Percentiles rank a stretch among this genome's conserved stretches.
Evolutionary conservation across 2,888 invertebrate genomes (phyloP).

Genomic region (Bugula neritina): DNA sequence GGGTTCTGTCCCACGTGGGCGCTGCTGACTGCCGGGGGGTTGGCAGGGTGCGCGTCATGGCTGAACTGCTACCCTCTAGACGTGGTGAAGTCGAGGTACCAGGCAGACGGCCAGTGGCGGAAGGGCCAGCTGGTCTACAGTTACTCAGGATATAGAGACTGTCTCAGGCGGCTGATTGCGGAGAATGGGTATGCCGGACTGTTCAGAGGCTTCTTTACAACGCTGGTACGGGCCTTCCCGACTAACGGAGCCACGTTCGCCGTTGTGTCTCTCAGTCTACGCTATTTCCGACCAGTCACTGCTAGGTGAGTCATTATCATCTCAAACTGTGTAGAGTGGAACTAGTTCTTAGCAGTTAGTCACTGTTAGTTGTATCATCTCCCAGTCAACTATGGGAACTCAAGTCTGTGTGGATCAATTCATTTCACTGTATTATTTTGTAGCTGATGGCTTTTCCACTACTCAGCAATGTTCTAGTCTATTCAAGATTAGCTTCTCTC

Average conservation of each 20-base stretch:
- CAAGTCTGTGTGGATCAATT: no score
- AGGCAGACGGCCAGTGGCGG: constrained; percentile 55
- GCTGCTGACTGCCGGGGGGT: constrained; percentile 72
- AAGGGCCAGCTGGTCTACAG: constrained; percentile 40
- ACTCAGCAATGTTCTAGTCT: no score
- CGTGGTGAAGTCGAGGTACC: constrained; percentile 80
- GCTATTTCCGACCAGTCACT: constrained; percentile 4
- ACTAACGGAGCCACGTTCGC: constrained; percentile 87
- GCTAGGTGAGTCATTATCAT: no score
- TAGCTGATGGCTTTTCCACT: no score
- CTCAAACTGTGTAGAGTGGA: no score
- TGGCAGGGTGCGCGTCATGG: constrained; percentile 82
- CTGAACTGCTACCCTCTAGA: constrained; percentile 78
- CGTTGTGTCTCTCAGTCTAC: background rate
- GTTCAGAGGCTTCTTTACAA: constrained; percentile 69
- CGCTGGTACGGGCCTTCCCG: constrained; percentile 79
- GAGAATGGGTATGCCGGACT: constrained; percentile 69
- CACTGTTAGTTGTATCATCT: no score
- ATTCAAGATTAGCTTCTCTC: no score
- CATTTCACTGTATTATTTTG: no score
- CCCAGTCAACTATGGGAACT: no score
- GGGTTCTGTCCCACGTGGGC: constrained; percentile 28
- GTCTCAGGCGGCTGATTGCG: constrained; percentile 64
- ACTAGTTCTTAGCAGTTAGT: no score
- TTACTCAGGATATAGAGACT: constrained; percentile 69